phyloP scores from a whole-genome alignment of 92 coral and sea anemone species.

The Paragorgia papillata region DNA sequence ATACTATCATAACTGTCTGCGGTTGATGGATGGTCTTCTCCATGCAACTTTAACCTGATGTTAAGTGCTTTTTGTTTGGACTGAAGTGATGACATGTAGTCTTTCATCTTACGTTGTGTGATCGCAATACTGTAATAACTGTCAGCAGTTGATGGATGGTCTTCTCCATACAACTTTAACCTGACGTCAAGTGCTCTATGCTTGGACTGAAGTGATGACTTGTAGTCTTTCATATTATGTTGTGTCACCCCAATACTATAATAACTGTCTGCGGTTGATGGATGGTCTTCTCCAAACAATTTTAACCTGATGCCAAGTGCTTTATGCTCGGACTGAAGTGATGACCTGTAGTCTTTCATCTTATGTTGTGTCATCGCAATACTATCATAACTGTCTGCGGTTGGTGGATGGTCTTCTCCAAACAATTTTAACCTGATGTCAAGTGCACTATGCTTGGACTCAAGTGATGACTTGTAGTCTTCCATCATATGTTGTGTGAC shows the following conservation, averaged over 20 bases:
- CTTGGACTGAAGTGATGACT: too few species aligned
- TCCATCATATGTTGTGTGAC: background rate
- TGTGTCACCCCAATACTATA: background rate
- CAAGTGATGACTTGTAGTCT: conserved; percentile 1
- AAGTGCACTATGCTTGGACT: conserved; percentile 5
- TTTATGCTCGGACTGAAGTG: background rate
- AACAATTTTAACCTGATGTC: background rate
- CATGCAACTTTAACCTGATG: too few species aligned
- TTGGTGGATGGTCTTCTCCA: conserved; percentile 17
- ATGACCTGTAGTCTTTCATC: background rate
- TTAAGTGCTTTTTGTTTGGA: too few species aligned
- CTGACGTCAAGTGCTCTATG: background rate
- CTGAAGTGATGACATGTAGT: too few species aligned
- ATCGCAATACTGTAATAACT: too few species aligned
- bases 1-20: too few species aligned
- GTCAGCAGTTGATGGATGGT: background rate
- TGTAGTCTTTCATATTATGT: background rate
- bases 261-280: conserved; percentile 13
- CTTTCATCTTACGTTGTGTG: too few species aligned
- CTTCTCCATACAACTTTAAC: conserved; percentile 6
- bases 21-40: too few species aligned
- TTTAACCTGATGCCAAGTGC: background rate
- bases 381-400: background rate
- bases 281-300: conserved; percentile 21
- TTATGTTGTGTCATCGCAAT: background rate